Evolutionary conservation across 2,113 vertebrate genomes (phyloP).

Genomic region (Ptilonorhynchus violaceus): DNA sequence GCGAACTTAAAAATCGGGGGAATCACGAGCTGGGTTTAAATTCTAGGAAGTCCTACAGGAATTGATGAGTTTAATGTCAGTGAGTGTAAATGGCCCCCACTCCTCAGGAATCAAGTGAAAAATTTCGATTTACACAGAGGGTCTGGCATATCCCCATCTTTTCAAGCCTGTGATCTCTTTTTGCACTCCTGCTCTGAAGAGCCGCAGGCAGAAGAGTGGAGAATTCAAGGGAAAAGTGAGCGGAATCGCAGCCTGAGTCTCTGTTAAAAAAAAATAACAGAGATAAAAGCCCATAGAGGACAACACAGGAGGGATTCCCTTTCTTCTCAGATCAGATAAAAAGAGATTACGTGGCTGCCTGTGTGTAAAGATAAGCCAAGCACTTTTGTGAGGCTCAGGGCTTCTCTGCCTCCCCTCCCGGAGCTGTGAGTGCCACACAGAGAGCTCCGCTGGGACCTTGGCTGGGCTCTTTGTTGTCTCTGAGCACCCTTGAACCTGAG

Average conservation of each 20-base stretch:
- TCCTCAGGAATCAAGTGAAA: not conserved
- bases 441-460: not conserved
- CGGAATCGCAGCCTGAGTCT: not conserved
- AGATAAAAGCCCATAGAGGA: not conserved
- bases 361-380: not conserved
- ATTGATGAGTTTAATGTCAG: not conserved
- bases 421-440: not conserved
- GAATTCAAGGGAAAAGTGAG: not conserved
- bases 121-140: not conserved
- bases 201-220: not conserved
- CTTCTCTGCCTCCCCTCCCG: not conserved
- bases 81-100: not conserved
- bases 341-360: not conserved
- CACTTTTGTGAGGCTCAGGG: not conserved
- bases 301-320: not conserved
- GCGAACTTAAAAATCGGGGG: not conserved
- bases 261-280: not conserved
- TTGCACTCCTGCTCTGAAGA: not conserved
- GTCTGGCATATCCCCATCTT: not conserved
- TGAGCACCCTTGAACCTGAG: not conserved
- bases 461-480: not conserved
- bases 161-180: not conserved
- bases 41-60: not conserved
- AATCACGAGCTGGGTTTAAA: not conserved
- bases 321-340: conserved; percentile 58